These are phyloP conservation scores for Dinocampus coccinellae DNA, from an alignment of 2,888 invertebrate genomes.

Conservation along the genomic window DNA sequence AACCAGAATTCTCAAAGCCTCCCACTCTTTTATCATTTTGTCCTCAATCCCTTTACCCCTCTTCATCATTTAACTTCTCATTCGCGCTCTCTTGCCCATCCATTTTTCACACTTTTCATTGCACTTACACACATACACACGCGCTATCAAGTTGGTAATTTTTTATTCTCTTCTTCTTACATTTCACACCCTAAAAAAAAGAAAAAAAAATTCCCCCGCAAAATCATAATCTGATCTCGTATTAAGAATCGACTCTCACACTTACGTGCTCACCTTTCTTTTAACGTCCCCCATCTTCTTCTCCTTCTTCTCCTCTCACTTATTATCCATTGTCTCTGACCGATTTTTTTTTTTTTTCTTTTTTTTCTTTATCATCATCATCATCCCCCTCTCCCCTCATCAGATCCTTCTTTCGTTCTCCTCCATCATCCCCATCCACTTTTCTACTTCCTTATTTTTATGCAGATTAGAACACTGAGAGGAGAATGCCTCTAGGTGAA, in stretches of 20 bases:
- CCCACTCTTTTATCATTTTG: not conserved
- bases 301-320: not conserved
- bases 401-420: too few species aligned
- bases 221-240: constrained; percentile 67
- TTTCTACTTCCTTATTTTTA: constrained; percentile 60
- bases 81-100: not conserved
- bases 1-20: constrained; percentile 10
- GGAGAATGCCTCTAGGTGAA: constrained; percentile 63
- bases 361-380: too few species aligned
- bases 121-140: too few species aligned
- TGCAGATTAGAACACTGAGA: constrained; percentile 61
- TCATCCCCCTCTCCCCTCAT: too few species aligned
- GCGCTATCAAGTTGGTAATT: constrained; percentile 20
- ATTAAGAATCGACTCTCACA: constrained; percentile 60
- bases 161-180: constrained; percentile 18
- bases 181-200: constrained; percentile 24
- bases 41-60: too few species aligned
- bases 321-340: too few species aligned
- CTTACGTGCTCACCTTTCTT: constrained; percentile 7
- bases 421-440: not conserved
- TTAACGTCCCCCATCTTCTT: constrained; percentile 13
- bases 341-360: too few species aligned
- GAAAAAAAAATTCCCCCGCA: constrained; percentile 61
- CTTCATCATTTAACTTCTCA: not conserved
- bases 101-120: constrained; percentile 8